Evolutionary conservation across 2,888 invertebrate species (phyloP).

Genomic region (Mermis nigrescens): DNA sequence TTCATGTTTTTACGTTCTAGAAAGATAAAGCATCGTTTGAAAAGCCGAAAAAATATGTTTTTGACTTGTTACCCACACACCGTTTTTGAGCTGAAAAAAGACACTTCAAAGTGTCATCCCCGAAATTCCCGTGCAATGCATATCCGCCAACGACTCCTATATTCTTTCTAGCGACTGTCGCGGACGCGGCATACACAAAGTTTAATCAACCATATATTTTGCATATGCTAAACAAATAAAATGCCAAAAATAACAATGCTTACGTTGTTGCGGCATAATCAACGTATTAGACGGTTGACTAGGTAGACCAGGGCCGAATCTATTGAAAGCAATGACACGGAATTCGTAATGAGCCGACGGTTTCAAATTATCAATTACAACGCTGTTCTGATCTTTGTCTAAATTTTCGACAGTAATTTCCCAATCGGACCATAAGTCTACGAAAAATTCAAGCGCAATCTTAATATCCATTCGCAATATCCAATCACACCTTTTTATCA

Average conservation of each 20-base stretch:
- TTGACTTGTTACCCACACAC: too few species aligned
- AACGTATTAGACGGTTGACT: constrained; percentile 67
- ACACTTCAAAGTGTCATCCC: too few species aligned
- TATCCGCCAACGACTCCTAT: too few species aligned
- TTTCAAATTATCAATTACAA: constrained; percentile 60
- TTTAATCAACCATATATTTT: background rate
- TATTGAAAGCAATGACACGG: constrained; percentile 83
- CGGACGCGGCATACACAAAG: too few species aligned
- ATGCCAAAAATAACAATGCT: background rate
- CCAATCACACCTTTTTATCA: too few species aligned
- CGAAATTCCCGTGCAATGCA: too few species aligned
- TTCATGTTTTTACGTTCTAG: too few species aligned
- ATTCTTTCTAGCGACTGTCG: too few species aligned
- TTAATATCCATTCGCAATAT: constrained; percentile 12
- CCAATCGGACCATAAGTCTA: constrained; percentile 27
- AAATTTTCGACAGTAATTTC: constrained; percentile 15
- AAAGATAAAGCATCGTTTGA: too few species aligned
- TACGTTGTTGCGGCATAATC: constrained; percentile 59
- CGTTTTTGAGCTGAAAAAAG: too few species aligned
- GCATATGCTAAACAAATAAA: background rate
- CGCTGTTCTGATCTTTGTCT: constrained; percentile 47
- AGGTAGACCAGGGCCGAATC: constrained; percentile 77
- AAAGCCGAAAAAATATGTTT: too few species aligned
- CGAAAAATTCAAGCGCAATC: too few species aligned
- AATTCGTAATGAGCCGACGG: constrained; percentile 91